Percentiles rank a stretch among this genome's conserved stretches.
These are phyloP conservation scores for Agelaius tricolor DNA, from an alignment of 2,113 vertebrate species.

Conservation along the genomic window DNA sequence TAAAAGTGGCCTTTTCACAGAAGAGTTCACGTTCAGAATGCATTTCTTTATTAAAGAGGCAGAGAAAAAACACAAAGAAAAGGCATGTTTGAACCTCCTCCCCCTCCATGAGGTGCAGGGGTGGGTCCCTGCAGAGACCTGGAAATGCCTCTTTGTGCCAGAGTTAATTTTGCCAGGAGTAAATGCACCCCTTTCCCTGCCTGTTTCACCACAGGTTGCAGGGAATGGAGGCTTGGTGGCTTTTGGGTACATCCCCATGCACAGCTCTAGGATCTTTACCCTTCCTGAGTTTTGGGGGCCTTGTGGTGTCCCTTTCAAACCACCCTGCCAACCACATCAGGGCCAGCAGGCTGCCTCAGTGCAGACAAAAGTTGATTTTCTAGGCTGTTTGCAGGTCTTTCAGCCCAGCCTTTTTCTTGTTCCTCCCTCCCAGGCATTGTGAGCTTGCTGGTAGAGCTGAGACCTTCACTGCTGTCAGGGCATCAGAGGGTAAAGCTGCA, in stretches of 20 bases:
- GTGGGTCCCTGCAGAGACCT: constrained; percentile 27
- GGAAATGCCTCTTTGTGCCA: background rate
- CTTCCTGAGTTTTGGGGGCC: no score
- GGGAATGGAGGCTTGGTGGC: background rate
- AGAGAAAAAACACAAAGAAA: background rate
- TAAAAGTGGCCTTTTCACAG: constrained; percentile 60
- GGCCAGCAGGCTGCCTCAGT: background rate
- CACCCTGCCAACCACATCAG: no score
- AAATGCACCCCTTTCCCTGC: background rate
- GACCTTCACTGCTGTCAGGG: background rate
- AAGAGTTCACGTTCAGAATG: constrained; percentile 46
- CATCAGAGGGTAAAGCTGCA: background rate
- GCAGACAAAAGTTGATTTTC: background rate
- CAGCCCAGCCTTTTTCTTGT: background rate
- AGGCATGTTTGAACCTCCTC: background rate
- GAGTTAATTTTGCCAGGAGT: no score
- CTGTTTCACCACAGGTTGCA: background rate
- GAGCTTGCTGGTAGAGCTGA: background rate
- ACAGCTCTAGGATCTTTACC: background rate
- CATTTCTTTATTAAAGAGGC: constrained; percentile 45
- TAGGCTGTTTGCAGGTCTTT: background rate
- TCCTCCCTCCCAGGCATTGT: background rate
- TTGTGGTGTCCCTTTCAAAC: no score
- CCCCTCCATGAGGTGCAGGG: background rate
- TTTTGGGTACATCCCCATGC: background rate